Conservation (phyloP, 2,888 invertebrate species). For the Drosophila seclusa region DNA sequence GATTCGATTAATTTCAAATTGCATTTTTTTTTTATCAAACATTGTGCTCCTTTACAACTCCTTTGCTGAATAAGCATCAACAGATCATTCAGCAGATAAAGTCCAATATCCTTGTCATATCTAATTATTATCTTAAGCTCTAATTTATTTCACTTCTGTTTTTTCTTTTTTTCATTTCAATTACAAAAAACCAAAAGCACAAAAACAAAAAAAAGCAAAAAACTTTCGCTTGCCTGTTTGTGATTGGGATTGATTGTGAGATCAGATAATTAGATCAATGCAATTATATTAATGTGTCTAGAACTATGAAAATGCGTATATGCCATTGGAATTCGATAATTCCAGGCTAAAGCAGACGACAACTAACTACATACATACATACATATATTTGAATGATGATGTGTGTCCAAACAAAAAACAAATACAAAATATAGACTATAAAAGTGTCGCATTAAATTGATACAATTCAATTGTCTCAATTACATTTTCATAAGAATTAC, state of each 20-base stretch:
- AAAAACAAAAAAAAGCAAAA: rapidly evolving
- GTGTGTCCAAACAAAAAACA: neutral
- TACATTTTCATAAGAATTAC: neutral
- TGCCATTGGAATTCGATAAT: neutral
- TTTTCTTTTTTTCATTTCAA: neutral
- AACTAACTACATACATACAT: neutral
- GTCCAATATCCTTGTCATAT: neutral
- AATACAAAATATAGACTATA: neutral
- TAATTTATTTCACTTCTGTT: neutral
- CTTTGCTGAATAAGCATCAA: neutral
- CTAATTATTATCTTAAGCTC: neutral
- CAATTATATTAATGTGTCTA: neutral
- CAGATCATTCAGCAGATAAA: neutral
- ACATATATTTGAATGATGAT: neutral
- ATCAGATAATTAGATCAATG: constrained; percentile 4
- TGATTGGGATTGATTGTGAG: constrained; percentile 4
- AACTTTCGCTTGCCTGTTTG: neutral
- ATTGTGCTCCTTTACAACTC: neutral
- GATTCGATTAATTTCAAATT: neutral
- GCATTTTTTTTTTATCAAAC: neutral
- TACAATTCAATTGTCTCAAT: constrained; percentile 12
- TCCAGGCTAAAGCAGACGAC: neutral
- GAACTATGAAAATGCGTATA: neutral
- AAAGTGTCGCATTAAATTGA: constrained; percentile 8
- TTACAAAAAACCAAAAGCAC: neutral